A percentile compares a stretch with the other conserved stretches of the same genome.
These are phyloP conservation scores for Laticauda laticaudata DNA, from an alignment of 2,113 vertebrate genomes.

Conservation along the genomic window DNA sequence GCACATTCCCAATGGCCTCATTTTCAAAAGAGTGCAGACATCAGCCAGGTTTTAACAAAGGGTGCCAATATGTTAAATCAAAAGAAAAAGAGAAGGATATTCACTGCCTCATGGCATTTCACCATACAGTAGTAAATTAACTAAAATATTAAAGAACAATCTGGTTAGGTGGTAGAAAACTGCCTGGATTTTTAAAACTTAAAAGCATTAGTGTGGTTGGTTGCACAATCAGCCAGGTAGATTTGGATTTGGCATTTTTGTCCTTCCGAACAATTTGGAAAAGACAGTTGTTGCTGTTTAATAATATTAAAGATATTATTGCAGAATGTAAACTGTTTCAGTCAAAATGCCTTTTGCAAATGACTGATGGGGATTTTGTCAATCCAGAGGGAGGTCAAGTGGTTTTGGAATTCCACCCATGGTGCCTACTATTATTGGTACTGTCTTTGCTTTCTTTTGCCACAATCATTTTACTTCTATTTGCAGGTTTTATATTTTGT, in stretches of 20 bases:
- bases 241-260: not conserved
- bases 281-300: not conserved
- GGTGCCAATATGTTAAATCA: conserved; percentile 45
- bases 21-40: conserved; percentile 25
- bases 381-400: not conserved
- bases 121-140: conserved; percentile 53
- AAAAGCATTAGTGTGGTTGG: not conserved
- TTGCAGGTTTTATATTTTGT: not conserved
- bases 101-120: conserved; percentile 54
- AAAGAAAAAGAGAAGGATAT: conserved; percentile 28
- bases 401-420: not conserved
- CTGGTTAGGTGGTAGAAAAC: not conserved
- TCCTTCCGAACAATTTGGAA: not conserved
- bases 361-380: not conserved
- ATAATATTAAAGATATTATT: not conserved
- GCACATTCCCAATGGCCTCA: conserved; percentile 8
- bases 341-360: not conserved
- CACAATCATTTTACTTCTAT: not conserved
- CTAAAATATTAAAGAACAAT: conserved; percentile 38
- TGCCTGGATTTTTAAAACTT: not conserved
- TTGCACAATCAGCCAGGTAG: not conserved
- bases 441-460: not conserved
- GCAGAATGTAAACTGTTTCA: not conserved
- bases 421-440: not conserved
- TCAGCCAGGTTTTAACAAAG: conserved; percentile 41